phyloP scores from a whole-genome alignment of 2,797 vertebrate species.

The Manis crassicaudata region DNA sequence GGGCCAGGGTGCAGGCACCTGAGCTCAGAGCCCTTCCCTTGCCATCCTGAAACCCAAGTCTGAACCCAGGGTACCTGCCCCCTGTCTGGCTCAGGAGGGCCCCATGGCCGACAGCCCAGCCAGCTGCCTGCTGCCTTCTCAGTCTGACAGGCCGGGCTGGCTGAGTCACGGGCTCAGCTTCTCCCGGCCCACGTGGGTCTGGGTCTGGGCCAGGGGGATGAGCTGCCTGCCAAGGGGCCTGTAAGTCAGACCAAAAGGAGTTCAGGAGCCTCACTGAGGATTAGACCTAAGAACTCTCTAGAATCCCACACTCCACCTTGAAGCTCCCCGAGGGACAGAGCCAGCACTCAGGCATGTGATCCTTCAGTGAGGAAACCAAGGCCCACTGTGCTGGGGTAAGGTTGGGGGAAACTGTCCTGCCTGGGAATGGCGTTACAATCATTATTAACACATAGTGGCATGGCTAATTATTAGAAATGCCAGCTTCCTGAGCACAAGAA shows the following conservation, averaged over 20 bases:
- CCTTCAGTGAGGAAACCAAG: neutral
- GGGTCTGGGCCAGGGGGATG: neutral
- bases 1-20: neutral
- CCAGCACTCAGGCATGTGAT: neutral
- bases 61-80: conserved; percentile 45
- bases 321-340: neutral
- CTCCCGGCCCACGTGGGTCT: conserved; percentile 56
- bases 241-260: conserved; percentile 17
- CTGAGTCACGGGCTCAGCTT: conserved; percentile 70
- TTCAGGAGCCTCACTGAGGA: neutral
- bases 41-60: neutral
- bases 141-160: neutral
- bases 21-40: neutral
- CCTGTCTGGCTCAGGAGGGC: neutral
- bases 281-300: conserved; percentile 59
- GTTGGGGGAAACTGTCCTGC: neutral
- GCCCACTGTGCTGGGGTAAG: accelerated
- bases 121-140: conserved; percentile 70
- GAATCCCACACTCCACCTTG: conserved; percentile 16
- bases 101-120: neutral
- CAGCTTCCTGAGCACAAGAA: neutral
- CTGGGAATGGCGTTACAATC: neutral
- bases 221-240: neutral
- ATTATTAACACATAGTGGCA: accelerated
- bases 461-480: neutral